Percentiles rank a stretch among this genome's conserved stretches.
phyloP scores from a whole-genome alignment of 2,888 invertebrate genomes.

The Chamaedrilus cognettii region DNA sequence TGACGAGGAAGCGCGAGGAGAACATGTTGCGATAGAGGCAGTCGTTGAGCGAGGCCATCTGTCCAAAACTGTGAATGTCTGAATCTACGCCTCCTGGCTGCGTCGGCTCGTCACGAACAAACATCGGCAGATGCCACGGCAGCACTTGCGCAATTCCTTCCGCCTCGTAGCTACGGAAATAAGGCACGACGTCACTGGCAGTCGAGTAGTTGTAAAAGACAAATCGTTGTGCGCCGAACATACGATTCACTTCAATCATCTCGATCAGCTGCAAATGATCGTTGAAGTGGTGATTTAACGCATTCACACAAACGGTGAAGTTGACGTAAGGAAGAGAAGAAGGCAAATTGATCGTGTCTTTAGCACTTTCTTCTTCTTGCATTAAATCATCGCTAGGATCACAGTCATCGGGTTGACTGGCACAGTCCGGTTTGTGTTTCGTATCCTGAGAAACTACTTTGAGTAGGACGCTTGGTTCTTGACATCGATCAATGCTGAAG shows the following conservation, averaged over 20 bases:
- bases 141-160: conserved; percentile 34
- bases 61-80: conserved; percentile 38
- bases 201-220: conserved; percentile 36
- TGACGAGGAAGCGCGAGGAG: conserved; percentile 33
- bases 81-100: conserved; percentile 9
- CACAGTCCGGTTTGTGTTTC: no score
- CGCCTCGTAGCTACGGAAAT: conserved; percentile 20
- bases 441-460: no score
- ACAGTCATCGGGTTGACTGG: neutral
- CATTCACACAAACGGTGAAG: conserved; percentile 37
- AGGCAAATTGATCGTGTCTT: no score
- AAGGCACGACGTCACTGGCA: conserved; percentile 16
- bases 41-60: conserved; percentile 38
- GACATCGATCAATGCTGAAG: neutral
- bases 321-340: conserved; percentile 14
- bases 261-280: conserved; percentile 29
- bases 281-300: conserved; percentile 31
- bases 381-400: no score
- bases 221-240: conserved; percentile 36
- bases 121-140: conserved; percentile 32
- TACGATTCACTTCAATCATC: conserved; percentile 33
- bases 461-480: conserved; percentile 2
- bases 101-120: conserved; percentile 14
- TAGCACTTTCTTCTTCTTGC: neutral
- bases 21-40: conserved; percentile 38